Base-by-base conservation (phyloP, 2,797 vertebrate genomes). In the Tragelaphus oryx region DNA sequence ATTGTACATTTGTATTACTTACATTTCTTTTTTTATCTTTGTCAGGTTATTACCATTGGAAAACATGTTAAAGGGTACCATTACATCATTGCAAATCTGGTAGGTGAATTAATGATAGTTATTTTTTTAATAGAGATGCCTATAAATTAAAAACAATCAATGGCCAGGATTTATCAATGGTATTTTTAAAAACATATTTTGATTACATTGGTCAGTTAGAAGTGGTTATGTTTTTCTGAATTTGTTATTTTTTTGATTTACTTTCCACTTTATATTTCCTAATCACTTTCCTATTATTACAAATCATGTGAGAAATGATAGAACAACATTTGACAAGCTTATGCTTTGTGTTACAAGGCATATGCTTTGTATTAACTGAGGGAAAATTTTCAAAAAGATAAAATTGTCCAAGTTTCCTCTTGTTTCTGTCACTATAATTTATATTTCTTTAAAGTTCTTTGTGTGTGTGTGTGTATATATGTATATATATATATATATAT, bases 51-150 rank as follows among this genome's bases (percentile, higher is more conserved):
- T 98, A 99, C 99, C 59, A 99, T 99, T 95, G 99, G 99, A 95
- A 99, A 99, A 97, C 99, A 99, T 95, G 99, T 99, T 52, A 99
- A 99, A 98, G 99, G 99, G 94, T 99, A 99, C 96, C 99, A 99
- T 98, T 99, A 99, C 98, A 99, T 99, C 95, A 99, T 99, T 97
- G 99, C 99, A 96, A 99, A 99, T 98, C 98, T 99, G 99, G 99
- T 99, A 98, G 98, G 99, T 98, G 44, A 95, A 95, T 95, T 97
- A 96, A 94, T n/a, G 28, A 41, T 95, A 54, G 59, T 37, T 87
- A 79, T 81, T 84, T 30, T 93, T 96, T 96, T 94, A 60, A 9
- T 91, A 55, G 37, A 87, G 4, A 62, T 33, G 6, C 1, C 17
- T 54, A 48, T 26, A 89, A 26, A 48, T 92, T 68, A 26, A 75